Conservation (phyloP, 2,113 vertebrate species). For the Grantiella picta region DNA sequence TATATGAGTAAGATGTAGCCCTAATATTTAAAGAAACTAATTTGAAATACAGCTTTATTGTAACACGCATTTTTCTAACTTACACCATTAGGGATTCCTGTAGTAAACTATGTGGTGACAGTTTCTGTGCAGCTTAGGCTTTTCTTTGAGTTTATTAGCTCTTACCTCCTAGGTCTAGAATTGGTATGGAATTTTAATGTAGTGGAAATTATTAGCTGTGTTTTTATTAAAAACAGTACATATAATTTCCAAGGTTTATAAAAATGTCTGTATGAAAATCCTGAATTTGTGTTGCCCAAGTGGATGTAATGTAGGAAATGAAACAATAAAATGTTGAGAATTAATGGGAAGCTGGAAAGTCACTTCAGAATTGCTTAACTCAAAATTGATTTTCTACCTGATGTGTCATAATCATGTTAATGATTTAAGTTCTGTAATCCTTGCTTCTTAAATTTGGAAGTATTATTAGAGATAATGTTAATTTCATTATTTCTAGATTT, state of each 20-base stretch:
- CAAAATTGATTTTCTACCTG: neutral
- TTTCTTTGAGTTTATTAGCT: neutral
- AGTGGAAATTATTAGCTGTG: neutral
- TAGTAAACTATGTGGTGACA: neutral
- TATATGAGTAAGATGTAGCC: neutral
- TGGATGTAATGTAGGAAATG: neutral
- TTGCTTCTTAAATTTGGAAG: neutral
- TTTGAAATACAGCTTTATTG: neutral
- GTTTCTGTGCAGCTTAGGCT: neutral
- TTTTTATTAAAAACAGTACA: neutral
- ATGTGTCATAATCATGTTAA: neutral
- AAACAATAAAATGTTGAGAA: neutral
- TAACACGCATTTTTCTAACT: neutral
- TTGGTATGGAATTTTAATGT: neutral
- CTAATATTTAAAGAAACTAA: neutral
- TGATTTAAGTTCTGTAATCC: neutral
- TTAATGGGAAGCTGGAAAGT: neutral
- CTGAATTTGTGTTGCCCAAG: neutral
- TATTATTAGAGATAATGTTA: neutral
- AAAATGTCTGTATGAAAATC: neutral
- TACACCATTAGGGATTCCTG: fast-evolving
- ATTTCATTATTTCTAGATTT: neutral
- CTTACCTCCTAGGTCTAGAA: neutral
- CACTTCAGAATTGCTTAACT: neutral
- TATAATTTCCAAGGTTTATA: neutral